Evolutionary conservation across 2,797 vertebrate genomes (phyloP), one percentile per base, ranked within the genome.

Genomic region (Oophaga sylvatica): DNA sequence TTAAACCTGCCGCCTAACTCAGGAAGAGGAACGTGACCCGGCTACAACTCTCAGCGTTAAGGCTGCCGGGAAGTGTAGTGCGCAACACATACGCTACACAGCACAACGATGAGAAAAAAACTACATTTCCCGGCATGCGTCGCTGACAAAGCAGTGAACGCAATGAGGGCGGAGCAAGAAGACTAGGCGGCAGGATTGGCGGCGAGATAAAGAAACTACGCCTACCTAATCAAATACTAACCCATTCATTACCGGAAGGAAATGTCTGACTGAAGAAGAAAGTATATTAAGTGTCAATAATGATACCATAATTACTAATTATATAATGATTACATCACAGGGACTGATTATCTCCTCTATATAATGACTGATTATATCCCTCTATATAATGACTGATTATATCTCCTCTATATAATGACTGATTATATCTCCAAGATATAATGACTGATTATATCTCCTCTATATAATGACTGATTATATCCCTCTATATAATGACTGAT

Each of bases 181-280:
- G 9, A 1, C 15, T 29, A 20, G 83, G 87, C 87, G 87, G 87
- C 79, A 81, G 68, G 87, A 88, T 88, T 88, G 87, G 87, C 87
- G 87, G 87, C 15, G 29, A 59, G 57, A 15, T 56, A 48, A 2
- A 0, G 6, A 2, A 57, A 35, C 6, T 20, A 22, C 83, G 73
- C 86, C 80, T 48, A 26, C 20, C 20, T 9, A 22, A 1, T 16
- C 8, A 22, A 13, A 65, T 2, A 57, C 26, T 84, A 62, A 75
- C 71, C 20, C 17, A 4, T 22, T 62, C 56, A 75, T 7, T 20
- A 68, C 41, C 26, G 26, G 67, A 35, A 16, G 10, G n/a, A 15
- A 26, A 65, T 9, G 2, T 12, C 3, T 53, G 48, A 53, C 48
- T 53, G 48, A 11, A 53, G 48, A 53, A 11, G 48, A 53, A 53